Conservation (phyloP, 2,888 invertebrate genomes). For the Nezara viridula region DNA sequence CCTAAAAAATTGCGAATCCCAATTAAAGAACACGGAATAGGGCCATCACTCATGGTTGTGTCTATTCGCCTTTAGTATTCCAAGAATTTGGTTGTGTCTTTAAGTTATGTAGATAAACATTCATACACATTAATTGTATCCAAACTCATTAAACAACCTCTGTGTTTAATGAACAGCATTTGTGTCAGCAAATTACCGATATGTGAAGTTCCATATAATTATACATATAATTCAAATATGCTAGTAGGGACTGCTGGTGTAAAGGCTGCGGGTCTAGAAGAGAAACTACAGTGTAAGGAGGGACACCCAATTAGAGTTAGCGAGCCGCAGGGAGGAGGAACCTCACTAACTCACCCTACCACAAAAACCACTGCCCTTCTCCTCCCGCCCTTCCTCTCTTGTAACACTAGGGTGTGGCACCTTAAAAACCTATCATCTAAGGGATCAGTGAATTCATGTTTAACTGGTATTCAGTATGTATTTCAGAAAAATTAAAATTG, state of each 20-base stretch:
- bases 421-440: neutral
- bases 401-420: neutral
- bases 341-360: slow-evolving; percentile 19
- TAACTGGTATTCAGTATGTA: neutral
- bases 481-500: neutral
- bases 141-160: neutral
- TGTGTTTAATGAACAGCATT: neutral
- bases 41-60: no score
- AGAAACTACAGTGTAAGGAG: slow-evolving; percentile 35
- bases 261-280: neutral
- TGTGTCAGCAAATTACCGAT: neutral
- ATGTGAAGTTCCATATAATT: neutral
- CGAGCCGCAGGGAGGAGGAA: slow-evolving; percentile 5
- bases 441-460: neutral
- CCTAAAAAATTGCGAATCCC: no score
- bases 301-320: slow-evolving; percentile 41
- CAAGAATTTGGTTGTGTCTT: no score
- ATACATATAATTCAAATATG: no score
- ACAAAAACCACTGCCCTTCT: slow-evolving; percentile 21
- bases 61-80: no score
- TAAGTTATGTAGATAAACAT: no score
- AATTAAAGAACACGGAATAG: no score
- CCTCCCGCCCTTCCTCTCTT: neutral
- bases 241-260: neutral
- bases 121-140: no score